These are phyloP conservation scores for Gymnopithys bicolor DNA, from an alignment of 2,797 vertebrate species.

Conservation along the genomic window DNA sequence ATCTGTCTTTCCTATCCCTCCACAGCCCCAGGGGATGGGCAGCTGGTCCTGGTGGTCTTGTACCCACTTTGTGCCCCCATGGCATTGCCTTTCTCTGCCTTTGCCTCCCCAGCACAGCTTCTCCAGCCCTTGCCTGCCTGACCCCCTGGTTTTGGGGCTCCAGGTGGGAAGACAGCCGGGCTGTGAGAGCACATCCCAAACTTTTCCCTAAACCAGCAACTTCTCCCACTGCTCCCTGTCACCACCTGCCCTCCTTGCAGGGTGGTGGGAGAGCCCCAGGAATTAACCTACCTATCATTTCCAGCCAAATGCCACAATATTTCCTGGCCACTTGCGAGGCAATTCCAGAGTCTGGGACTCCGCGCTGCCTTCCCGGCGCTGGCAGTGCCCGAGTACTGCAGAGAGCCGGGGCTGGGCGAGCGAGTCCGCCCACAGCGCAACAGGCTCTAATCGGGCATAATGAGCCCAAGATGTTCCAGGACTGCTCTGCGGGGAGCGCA, in stretches of 20 bases:
- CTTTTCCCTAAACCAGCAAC: background rate
- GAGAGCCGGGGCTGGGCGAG: background rate
- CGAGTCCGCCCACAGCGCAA: background rate
- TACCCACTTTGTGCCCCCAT: background rate
- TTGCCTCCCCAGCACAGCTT: background rate
- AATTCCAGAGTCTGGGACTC: background rate
- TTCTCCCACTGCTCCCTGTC: background rate
- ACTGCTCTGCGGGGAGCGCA: background rate
- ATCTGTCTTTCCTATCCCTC: background rate
- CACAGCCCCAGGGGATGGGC: background rate
- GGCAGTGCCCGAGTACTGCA: background rate
- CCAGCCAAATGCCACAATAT: background rate
- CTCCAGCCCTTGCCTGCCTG: background rate
- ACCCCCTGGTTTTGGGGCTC: background rate
- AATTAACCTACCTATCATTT: background rate
- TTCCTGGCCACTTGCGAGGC: background rate
- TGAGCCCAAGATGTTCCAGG: background rate
- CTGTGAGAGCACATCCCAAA: background rate
- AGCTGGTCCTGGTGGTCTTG: rapidly evolving
- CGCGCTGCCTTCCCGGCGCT: background rate
- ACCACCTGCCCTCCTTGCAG: background rate
- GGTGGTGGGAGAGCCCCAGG: background rate
- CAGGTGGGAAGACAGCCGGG: background rate
- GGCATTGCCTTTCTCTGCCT: background rate
- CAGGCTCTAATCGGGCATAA: background rate